Evolutionary conservation across 2,888 invertebrate species (phyloP), one percentile per base, ranked within the genome.

Genomic region (Scaeva pyrastri): DNA sequence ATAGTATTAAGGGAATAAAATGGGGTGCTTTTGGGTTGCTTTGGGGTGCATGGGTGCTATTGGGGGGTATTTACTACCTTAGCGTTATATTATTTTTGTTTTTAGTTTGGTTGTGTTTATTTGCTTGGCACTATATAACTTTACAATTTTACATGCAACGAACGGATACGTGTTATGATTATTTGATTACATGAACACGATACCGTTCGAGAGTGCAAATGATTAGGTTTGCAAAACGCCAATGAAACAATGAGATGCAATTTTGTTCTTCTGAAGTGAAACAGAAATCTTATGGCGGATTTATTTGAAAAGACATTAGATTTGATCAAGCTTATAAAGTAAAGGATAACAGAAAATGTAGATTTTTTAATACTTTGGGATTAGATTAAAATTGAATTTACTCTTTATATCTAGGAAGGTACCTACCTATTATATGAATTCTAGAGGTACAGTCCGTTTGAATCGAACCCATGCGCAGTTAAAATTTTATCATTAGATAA

Each of bases 11-110:
- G 36, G 41, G 19, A 26, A 23, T 72, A 43, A 72, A 14, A 16
- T 68, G 41, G 60, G 60, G 39, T 48, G 60, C 23, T 19, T 62
- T n/a, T n/a, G n/a, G n/a, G n/a, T n/a, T n/a, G n/a, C n/a, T n/a
- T n/a, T n/a, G n/a, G 73, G 26, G 26, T 26, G 31, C 31, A 7
- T 39, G 23, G 52, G n/a, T 41, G 56, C 70, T 74, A 62, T 31
- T 66, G 81, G 23, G 41, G n/a, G 82, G 77, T 71, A 86, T 86
- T 86, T 82, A 86, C 86, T 86, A 66, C 75, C 72, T 85, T 82
- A 73, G 70, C 48, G 77, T 82, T 82, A 52, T 73, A 68, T 68
- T 76, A 81, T 85, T 81, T 81, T 70, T 73, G 62, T 73, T 86
- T 70, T 64, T 73, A 70, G 71, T 81, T 64, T 23, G 31, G 36